Conservation (phyloP, 2,113 vertebrate species). For the Eulacestoma nigropectus region DNA sequence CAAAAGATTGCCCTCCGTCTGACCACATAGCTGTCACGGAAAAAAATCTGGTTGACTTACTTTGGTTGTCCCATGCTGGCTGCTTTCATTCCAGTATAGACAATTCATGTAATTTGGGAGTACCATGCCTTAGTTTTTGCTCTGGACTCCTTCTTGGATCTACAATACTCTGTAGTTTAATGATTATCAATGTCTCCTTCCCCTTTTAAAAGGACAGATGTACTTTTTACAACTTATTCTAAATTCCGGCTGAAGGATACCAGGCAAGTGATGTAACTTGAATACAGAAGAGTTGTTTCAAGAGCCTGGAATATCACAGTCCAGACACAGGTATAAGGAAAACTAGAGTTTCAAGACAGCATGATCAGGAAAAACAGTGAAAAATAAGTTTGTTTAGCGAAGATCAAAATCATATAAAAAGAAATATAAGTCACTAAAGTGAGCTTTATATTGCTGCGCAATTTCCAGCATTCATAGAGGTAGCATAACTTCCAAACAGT, state of each 20-base stretch:
- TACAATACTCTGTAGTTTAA: neutral
- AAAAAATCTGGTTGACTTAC: neutral
- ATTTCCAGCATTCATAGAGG: neutral
- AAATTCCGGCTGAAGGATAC: neutral
- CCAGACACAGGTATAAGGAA: neutral
- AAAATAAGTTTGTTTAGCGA: neutral
- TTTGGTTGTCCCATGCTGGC: neutral
- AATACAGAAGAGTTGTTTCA: neutral
- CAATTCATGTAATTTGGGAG: neutral
- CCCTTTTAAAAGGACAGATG: neutral
- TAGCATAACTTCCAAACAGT: neutral
- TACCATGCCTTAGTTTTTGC: neutral
- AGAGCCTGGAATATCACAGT: neutral
- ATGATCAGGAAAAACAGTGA: neutral
- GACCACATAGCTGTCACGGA: neutral
- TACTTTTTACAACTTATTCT: neutral
- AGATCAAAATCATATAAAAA: neutral
- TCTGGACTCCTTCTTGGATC: neutral
- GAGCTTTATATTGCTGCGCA: neutral
- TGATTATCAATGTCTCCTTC: neutral
- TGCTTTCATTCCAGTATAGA: neutral
- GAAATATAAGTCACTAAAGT: neutral
- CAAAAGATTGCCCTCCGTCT: neutral
- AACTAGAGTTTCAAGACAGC: neutral
- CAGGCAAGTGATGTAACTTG: neutral